Conservation (phyloP, 2,888 invertebrate genomes). For the Schrankia costaestrigalis region DNA sequence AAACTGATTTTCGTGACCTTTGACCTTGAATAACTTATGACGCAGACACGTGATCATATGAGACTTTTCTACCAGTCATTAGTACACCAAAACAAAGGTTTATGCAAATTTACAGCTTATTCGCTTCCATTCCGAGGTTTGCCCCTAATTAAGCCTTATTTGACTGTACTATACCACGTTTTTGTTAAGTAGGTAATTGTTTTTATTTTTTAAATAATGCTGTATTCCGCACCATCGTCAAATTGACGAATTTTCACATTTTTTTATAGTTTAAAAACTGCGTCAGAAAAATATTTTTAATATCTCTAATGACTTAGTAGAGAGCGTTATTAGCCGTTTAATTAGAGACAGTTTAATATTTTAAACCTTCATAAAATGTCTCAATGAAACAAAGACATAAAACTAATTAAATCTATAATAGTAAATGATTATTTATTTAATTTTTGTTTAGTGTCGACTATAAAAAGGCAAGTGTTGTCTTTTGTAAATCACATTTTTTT, state of each 20-base stretch:
- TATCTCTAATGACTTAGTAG: too few relatives aligned
- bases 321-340: too few relatives aligned
- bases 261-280: background rate
- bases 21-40: too few relatives aligned
- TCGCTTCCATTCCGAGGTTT: too few relatives aligned
- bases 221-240: background rate
- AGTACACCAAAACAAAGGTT: too few relatives aligned
- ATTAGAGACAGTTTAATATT: background rate
- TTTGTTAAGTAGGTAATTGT: too few relatives aligned
- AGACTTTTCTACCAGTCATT: too few relatives aligned
- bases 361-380: slow-evolving; percentile 1
- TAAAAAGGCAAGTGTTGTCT: slow-evolving; percentile 50
- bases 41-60: too few relatives aligned
- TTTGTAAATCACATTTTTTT: slow-evolving; percentile 55
- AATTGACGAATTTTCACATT: slow-evolving; percentile 3
- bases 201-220: background rate
- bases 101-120: too few relatives aligned
- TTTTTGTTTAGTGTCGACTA: slow-evolving; percentile 17
- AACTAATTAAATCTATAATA: slow-evolving; percentile 32
- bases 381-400: slow-evolving; percentile 26
- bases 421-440: slow-evolving; percentile 45
- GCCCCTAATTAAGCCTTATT: too few relatives aligned
- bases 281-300: slow-evolving; percentile 2
- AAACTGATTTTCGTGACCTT: too few relatives aligned
- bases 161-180: too few relatives aligned